Conservation (phyloP, 2,113 vertebrate genomes). For the Sturnus vulgaris region DNA sequence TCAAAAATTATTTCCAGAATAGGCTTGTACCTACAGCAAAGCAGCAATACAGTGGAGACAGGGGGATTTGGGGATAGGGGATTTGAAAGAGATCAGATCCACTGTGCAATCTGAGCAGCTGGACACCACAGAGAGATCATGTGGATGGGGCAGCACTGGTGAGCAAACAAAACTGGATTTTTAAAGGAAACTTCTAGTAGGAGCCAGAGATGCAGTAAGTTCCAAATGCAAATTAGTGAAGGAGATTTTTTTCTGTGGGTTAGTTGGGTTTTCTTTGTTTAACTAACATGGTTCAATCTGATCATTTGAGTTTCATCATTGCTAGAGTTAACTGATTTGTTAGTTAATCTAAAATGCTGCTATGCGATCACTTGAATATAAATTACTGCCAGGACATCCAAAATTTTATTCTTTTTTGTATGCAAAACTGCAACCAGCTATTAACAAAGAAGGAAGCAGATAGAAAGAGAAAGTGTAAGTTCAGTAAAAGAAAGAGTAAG, state of each 20-base stretch:
- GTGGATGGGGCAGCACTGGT: neutral
- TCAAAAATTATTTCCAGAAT: neutral
- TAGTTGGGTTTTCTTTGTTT: neutral
- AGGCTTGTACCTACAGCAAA: neutral
- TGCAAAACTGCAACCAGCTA: neutral
- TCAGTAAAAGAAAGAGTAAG: neutral
- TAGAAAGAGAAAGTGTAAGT: neutral
- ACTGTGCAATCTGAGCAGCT: neutral
- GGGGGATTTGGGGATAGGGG: neutral
- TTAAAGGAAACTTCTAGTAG: neutral
- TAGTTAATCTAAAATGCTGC: neutral
- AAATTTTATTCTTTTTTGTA: neutral
- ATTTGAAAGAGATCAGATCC: neutral
- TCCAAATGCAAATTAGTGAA: neutral
- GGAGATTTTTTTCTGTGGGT: neutral
- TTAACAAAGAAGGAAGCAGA: neutral
- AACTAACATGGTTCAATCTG: neutral
- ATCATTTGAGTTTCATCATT: neutral
- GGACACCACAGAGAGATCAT: neutral
- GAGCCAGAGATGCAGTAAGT: neutral
- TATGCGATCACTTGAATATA: neutral
- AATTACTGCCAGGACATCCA: neutral
- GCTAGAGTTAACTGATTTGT: neutral
- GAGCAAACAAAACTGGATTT: neutral
- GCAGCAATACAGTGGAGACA: neutral